Evolutionary conservation across 2,797 vertebrate species (phyloP), one percentile per base, ranked within the genome.

Genomic region (Enteromius treurensis): DNA sequence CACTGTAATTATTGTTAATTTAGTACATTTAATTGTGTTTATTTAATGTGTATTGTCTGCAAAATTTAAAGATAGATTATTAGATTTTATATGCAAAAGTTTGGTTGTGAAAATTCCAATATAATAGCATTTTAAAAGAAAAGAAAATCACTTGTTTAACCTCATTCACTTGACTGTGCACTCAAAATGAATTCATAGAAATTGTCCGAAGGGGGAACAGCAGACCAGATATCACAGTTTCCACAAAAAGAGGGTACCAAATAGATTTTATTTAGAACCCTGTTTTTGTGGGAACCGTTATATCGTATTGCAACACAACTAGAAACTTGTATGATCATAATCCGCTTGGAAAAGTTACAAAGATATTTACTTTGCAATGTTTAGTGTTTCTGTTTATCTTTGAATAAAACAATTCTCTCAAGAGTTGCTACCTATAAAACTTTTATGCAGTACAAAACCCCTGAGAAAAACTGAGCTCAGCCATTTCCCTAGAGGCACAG

Each of bases 361-460:
- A 64, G 9, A 78, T 49, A 19, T 79, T 34, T 51, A 26, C 37
- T 37, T 37, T 51, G 45, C 19, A 49, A 45, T 51, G 17, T 78
- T 49, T 47, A 17, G 60, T 21, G 45, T 34, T 67, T 51, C 19
- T 51, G 11, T 64, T 64, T n/a, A 23, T 79, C 40, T 77, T 42
- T 60, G 74, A 77, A 42, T 34, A 34, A 81, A 60, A 45, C 11
- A 15, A 34, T 49, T 71, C 13, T 55, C 70, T 67, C 29, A 51
- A 65, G 17, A 47, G 11, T 47, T 45, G 68, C 26, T 62, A 60
- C 37, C 23, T 58, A 47, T 62, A 64, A 7, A 74, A 64, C 67
- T 49, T 53, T 64, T n/a, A 64, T 73, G 29, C 45, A 51, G 42
- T 51, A 74, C 10, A 80, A 81, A 65, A 40, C 42, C 80, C 80